Evolutionary conservation across 2,113 vertebrate species (phyloP).

Genomic region (Xiphophorus hellerii): DNA sequence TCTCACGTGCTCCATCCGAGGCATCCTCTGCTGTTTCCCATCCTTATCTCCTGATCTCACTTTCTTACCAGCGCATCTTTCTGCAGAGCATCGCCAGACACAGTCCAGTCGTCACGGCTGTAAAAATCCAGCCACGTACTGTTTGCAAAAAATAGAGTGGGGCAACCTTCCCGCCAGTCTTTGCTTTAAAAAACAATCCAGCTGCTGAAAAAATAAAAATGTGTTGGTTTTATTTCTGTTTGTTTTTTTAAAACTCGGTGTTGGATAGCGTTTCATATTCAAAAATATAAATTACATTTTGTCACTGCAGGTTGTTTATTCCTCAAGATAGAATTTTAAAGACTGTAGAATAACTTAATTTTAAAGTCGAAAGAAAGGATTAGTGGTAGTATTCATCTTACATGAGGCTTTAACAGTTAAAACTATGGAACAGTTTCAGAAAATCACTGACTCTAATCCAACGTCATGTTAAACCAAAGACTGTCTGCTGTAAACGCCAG

Average conservation of each 20-base stretch:
- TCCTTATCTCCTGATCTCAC: slow-evolving; percentile 11
- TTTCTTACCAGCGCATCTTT: slow-evolving; percentile 1
- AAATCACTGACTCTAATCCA: not conserved
- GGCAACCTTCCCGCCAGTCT: not conserved
- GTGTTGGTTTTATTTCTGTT: too few relatives aligned
- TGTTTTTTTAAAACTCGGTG: too few relatives aligned
- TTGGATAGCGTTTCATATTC: too few relatives aligned
- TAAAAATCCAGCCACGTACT: not conserved
- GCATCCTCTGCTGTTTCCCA: slow-evolving; percentile 12
- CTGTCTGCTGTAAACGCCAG: not conserved
- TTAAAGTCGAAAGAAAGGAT: not conserved
- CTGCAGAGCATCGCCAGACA: slow-evolving; percentile 2
- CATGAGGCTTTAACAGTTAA: not conserved
- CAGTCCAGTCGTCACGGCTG: not conserved
- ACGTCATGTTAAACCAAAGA: not conserved
- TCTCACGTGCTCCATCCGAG: slow-evolving; percentile 47
- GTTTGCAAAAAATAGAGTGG: not conserved
- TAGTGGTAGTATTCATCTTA: not conserved
- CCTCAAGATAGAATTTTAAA: too few relatives aligned
- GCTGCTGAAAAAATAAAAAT: too few relatives aligned
- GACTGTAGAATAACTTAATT: too few relatives aligned
- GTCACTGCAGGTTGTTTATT: too few relatives aligned
- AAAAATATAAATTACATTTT: too few relatives aligned
- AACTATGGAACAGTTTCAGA: not conserved
- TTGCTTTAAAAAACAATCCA: not conserved